Evolutionary conservation across 2,797 vertebrate species (phyloP).

Genomic region (Tolypeutes matacus): DNA sequence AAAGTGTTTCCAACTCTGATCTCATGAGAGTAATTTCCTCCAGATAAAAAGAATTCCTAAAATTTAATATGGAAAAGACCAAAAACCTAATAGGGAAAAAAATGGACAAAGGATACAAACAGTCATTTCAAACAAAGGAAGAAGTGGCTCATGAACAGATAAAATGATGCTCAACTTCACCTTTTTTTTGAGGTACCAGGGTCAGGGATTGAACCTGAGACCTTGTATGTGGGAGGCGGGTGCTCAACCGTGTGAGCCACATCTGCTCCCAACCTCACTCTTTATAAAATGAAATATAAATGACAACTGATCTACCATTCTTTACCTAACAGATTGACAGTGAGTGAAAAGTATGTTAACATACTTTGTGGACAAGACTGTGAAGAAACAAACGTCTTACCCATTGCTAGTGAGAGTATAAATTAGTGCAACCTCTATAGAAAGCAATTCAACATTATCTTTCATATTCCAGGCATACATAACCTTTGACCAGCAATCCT

Average conservation of each 20-base stretch:
- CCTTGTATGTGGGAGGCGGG: too few relatives aligned
- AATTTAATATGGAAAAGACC: constrained; percentile 35
- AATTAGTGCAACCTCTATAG: neutral
- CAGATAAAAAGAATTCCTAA: constrained; percentile 38
- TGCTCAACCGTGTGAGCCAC: too few relatives aligned
- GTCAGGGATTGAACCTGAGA: too few relatives aligned
- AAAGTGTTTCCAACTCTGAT: neutral
- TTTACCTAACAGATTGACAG: neutral
- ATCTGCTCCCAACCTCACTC: too few relatives aligned
- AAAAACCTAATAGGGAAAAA: neutral
- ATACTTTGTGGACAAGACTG: neutral
- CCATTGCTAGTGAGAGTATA: neutral
- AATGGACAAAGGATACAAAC: neutral
- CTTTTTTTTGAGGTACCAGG: neutral
- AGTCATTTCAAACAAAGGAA: neutral
- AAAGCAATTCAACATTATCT: neutral
- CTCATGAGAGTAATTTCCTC: constrained; percentile 32
- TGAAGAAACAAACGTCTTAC: constrained; percentile 8
- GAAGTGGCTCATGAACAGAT: neutral
- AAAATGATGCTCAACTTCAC: neutral
- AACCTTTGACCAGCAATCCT: neutral
- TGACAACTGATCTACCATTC: neutral
- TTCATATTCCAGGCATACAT: neutral
- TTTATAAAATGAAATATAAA: constrained; percentile 46
- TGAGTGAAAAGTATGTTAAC: neutral